A percentile compares a stretch with the other conserved stretches of the same genome.
Evolutionary conservation across 1,140 invertebrate genomes (phyloP).

Genomic region (Ridgeia piscesae): DNA sequence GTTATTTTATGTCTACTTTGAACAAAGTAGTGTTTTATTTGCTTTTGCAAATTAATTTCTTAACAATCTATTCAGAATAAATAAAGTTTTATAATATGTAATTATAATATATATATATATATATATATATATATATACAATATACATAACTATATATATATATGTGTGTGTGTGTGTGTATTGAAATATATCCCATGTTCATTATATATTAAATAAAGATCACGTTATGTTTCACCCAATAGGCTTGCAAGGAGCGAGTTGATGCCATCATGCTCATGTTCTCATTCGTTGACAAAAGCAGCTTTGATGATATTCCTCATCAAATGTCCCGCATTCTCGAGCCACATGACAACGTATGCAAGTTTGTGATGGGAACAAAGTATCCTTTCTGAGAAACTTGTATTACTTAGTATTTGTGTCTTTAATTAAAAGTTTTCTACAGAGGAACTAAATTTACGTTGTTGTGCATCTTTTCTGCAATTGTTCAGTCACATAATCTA

Average conservation of each 20-base stretch:
- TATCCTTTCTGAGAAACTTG: conserved; percentile 48
- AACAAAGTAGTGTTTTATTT: too few species aligned
- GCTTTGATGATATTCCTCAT: conserved; percentile 63
- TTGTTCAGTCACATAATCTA: too few species aligned
- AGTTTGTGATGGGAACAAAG: conserved; percentile 65
- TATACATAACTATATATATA: conserved; percentile 17
- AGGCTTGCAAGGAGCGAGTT: conserved; percentile 63
- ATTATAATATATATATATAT: too few species aligned
- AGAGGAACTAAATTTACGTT: too few species aligned
- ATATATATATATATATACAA: too few species aligned
- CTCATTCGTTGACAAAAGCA: conserved; percentile 62
- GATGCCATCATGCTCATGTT: conserved; percentile 65
- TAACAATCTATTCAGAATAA: too few species aligned
- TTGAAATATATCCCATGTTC: too few species aligned
- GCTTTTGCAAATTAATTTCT: too few species aligned
- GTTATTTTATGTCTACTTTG: too few species aligned
- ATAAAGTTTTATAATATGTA: too few species aligned
- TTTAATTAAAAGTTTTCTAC: not conserved
- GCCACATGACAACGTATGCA: conserved; percentile 59
- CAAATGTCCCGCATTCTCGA: conserved; percentile 60
- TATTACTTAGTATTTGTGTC: not conserved
- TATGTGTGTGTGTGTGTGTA: not conserved
- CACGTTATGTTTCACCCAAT: conserved; percentile 32
- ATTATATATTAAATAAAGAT: not conserved
- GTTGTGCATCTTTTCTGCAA: too few species aligned